A percentile compares a stretch with the other conserved stretches of the same genome.
Evolutionary conservation across 2,888 invertebrate species (phyloP).

Genomic region (Hetaerina titia): DNA sequence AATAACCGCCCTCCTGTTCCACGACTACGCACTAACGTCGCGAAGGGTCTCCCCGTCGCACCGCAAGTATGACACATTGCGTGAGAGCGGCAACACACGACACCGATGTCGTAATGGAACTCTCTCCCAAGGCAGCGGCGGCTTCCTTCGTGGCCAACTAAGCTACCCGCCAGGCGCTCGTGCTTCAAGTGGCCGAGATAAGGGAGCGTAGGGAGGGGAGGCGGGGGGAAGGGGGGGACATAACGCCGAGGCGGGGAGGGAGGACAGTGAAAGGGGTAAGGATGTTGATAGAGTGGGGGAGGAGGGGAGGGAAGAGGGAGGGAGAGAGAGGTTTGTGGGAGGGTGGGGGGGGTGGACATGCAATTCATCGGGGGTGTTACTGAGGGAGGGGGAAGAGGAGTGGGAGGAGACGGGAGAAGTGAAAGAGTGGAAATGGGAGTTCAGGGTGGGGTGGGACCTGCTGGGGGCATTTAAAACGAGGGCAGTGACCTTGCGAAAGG

Average conservation of each 20-base stretch:
- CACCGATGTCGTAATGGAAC: background rate
- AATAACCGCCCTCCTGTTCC: no score
- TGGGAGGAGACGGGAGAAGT: background rate
- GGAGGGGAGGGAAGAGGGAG: background rate
- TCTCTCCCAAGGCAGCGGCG: background rate
- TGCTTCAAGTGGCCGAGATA: slow-evolving; percentile 35
- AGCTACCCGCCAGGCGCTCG: background rate
- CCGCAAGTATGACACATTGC: background rate
- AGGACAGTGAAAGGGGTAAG: no score
- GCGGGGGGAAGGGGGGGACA: no score
- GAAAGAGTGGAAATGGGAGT: background rate
- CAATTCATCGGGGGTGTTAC: background rate
- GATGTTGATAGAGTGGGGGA: no score
- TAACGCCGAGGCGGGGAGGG: no score
- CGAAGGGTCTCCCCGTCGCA: no score
- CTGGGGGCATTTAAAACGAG: slow-evolving; percentile 44
- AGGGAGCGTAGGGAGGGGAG: background rate
- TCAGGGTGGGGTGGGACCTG: background rate
- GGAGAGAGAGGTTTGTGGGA: background rate
- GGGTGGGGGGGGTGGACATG: background rate
- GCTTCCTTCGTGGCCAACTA: background rate
- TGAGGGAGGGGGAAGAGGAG: background rate
- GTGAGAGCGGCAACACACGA: background rate
- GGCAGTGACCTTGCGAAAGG: slow-evolving; percentile 12
- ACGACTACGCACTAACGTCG: no score